Conservation (phyloP, 2,888 invertebrate genomes). For the Morpho achilles region DNA sequence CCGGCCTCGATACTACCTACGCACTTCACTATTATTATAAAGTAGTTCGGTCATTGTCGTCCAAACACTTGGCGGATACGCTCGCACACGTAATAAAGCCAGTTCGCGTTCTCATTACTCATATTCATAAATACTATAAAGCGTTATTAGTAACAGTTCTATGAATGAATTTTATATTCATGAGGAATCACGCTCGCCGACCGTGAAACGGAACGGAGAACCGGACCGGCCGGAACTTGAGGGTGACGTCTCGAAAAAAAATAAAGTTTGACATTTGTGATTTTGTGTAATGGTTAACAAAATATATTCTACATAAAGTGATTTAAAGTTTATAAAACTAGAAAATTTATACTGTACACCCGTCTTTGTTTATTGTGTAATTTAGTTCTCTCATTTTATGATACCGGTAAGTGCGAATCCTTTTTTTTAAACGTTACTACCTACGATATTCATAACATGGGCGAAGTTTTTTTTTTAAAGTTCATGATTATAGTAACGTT, state of each 20-base stretch:
- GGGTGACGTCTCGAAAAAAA: constrained; percentile 46
- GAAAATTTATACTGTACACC: constrained; percentile 29
- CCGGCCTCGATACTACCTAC: constrained; percentile 63
- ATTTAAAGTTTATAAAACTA: constrained; percentile 36
- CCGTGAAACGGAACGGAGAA: constrained; percentile 66
- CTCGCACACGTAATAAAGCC: constrained; percentile 25
- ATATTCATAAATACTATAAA: constrained; percentile 18
- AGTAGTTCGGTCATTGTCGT: constrained; percentile 62
- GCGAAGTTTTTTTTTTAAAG: constrained; percentile 7
- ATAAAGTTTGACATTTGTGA: constrained; percentile 62
- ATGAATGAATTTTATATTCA: constrained; percentile 28
- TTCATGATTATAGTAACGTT: constrained; percentile 8
- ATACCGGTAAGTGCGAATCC: constrained; percentile 35
- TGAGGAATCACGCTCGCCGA: constrained; percentile 37
- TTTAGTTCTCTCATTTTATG: constrained; percentile 29
- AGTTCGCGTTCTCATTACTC: constrained; percentile 14
- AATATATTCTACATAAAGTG: constrained; percentile 38
- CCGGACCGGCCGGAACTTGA: constrained; percentile 49
- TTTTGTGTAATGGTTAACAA: constrained; percentile 51
- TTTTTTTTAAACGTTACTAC: constrained; percentile 14
- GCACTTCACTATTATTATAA: constrained; percentile 35
- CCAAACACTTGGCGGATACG: constrained; percentile 28
- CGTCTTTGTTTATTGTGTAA: constrained; percentile 28
- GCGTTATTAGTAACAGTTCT: constrained; percentile 24
- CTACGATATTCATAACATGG: constrained; percentile 9